Percentiles rank a stretch among this genome's conserved stretches.
phyloP scores from a whole-genome alignment of 92 coral and sea anemone genomes.

The Diadumene lineata region DNA sequence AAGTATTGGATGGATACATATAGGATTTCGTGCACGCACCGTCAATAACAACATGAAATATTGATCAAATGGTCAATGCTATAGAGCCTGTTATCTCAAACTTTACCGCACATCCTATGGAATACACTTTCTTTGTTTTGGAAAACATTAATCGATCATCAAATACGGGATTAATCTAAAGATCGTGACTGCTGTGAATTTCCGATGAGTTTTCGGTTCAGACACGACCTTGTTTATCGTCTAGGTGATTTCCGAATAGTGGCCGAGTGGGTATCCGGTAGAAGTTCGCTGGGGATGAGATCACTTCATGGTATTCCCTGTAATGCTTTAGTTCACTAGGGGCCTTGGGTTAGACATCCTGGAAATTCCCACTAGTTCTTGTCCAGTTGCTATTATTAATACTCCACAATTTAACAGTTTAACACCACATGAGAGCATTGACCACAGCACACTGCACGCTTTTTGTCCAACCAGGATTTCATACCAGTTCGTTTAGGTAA shows the following conservation, averaged over 20 bases:
- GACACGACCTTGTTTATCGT: slow-evolving; percentile 19
- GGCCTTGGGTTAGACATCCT: not conserved
- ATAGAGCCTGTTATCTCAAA: no score
- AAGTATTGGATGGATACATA: no score
- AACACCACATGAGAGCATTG: not conserved
- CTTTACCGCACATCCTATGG: not conserved
- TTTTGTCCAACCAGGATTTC: not conserved
- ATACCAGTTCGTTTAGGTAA: not conserved
- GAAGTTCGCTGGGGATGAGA: not conserved
- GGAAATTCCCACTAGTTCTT: not conserved
- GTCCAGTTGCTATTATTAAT: not conserved
- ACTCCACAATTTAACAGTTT: not conserved
- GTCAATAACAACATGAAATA: no score
- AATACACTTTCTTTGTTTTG: not conserved
- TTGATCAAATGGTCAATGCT: no score
- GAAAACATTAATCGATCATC: not conserved
- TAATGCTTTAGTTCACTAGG: not conserved
- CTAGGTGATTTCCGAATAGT: slow-evolving; percentile 24
- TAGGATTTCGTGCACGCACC: no score
- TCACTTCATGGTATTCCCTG: not conserved
- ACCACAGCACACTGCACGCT: not conserved
- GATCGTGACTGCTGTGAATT: slow-evolving; percentile 1
- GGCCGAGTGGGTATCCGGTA: slow-evolving; percentile 23
- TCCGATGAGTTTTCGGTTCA: slow-evolving; percentile 10
- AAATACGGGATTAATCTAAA: not conserved